These are phyloP conservation scores for Drosophila fungiperda DNA, from an alignment of 2,888 invertebrate species.

Conservation along the genomic window DNA sequence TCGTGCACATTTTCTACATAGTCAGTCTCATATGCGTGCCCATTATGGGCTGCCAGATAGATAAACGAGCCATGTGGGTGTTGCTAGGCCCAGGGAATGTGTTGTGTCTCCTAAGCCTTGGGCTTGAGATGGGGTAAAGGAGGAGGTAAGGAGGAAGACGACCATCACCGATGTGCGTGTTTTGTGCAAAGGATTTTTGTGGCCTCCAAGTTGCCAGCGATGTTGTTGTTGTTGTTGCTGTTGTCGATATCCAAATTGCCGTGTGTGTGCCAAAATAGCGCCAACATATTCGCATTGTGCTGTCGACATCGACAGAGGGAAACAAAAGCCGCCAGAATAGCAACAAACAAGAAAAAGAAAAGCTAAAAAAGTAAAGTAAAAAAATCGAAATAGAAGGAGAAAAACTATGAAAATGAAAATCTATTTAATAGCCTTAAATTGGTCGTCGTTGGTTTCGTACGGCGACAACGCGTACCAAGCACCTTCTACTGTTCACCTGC, in stretches of 20 bases:
- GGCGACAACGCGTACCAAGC: conserved; percentile 77
- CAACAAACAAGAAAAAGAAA: conserved; percentile 22
- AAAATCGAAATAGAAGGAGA: conserved; percentile 7
- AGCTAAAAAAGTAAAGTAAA: conserved; percentile 13
- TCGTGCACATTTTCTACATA: conserved; percentile 40
- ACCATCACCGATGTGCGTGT: conserved; percentile 53
- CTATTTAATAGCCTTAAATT: conserved; percentile 57
- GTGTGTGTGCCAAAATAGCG: conserved; percentile 56
- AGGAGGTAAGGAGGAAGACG: background rate
- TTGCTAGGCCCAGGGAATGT: conserved; percentile 39
- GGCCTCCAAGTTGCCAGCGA: conserved; percentile 43
- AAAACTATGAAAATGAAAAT: conserved; percentile 64
- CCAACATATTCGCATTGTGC: conserved; percentile 59
- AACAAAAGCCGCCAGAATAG: conserved; percentile 40
- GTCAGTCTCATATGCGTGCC: conserved; percentile 59
- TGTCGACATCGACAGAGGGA: conserved; percentile 28
- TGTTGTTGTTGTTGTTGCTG: conserved; percentile 8
- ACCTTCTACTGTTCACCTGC: conserved; percentile 34
- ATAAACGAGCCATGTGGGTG: conserved; percentile 65
- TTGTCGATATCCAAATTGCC: conserved; percentile 64
- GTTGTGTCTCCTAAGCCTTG: conserved; percentile 20
- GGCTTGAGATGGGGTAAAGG: background rate
- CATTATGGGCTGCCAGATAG: conserved; percentile 62
- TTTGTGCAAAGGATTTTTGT: conserved; percentile 60
- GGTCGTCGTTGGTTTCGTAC: conserved; percentile 24